A percentile compares a stretch with the other conserved stretches of the same genome.
Conservation (phyloP, 2,888 invertebrate species). For the Tinea pellionella region DNA sequence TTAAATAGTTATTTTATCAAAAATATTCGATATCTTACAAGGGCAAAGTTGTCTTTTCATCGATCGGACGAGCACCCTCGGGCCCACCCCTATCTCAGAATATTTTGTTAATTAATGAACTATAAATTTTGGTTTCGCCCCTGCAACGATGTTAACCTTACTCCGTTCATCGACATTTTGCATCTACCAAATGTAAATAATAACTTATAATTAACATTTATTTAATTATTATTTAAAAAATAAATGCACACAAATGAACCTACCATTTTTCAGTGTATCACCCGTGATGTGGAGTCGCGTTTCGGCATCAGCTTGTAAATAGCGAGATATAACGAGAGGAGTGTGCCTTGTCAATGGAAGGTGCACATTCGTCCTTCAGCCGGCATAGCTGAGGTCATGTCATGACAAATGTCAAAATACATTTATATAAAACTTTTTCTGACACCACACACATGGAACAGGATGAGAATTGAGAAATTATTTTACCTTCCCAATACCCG, state of each 20-base stretch:
- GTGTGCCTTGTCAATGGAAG: too few relatives aligned
- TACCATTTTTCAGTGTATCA: too few relatives aligned
- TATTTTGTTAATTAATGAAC: slow-evolving; percentile 17
- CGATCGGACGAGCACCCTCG: slow-evolving; percentile 2
- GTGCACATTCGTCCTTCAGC: too few relatives aligned
- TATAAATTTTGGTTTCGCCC: slow-evolving; percentile 15
- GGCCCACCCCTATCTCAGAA: slow-evolving; percentile 4
- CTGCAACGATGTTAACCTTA: not conserved
- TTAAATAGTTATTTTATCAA: not conserved
- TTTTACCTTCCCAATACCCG: not conserved
- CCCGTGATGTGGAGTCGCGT: too few relatives aligned
- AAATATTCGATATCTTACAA: not conserved
- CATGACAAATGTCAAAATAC: too few relatives aligned
- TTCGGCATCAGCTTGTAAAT: too few relatives aligned
- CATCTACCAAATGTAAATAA: not conserved
- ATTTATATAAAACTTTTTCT: too few relatives aligned
- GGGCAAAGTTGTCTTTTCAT: not conserved
- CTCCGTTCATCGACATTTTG: not conserved
- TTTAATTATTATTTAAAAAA: too few relatives aligned
- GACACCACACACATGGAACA: not conserved
- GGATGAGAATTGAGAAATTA: not conserved
- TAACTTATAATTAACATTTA: too few relatives aligned
- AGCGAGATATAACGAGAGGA: too few relatives aligned
- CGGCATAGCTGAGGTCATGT: too few relatives aligned
- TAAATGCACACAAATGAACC: too few relatives aligned